phyloP scores from a whole-genome alignment of 2,113 vertebrate genomes.

The Aspidoscelis tigris region DNA sequence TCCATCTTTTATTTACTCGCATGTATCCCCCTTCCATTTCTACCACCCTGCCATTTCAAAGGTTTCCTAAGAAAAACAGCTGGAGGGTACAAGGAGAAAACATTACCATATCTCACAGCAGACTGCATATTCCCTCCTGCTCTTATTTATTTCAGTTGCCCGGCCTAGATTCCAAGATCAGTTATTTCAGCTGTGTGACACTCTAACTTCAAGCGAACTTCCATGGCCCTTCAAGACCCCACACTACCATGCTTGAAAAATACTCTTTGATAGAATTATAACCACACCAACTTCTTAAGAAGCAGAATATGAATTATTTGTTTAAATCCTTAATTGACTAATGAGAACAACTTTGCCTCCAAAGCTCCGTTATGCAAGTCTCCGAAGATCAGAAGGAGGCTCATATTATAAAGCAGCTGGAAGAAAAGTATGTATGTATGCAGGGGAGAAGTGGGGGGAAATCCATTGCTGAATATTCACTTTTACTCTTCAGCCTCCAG shows the following conservation, averaged over 20 bases:
- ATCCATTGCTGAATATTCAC: constrained; percentile 57
- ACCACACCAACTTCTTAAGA: not conserved
- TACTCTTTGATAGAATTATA: not conserved
- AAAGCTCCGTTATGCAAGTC: constrained; percentile 52
- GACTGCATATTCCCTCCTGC: not conserved
- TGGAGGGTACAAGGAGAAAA: not conserved
- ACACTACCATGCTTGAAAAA: not conserved
- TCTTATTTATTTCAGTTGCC: not conserved
- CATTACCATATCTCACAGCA: not conserved
- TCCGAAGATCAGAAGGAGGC: constrained; percentile 64
- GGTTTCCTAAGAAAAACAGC: not conserved
- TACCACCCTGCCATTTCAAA: not conserved
- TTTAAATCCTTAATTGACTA: constrained; percentile 5
- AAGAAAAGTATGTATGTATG: constrained; percentile 23
- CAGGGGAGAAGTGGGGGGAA: constrained; percentile 3
- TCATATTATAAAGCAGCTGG: constrained; percentile 57
- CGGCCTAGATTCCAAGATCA: not conserved
- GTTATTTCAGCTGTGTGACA: not conserved
- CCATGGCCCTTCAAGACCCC: not conserved
- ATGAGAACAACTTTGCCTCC: constrained; percentile 52
- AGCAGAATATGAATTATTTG: constrained; percentile 3
- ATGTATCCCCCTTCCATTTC: not conserved
- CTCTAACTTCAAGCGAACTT: not conserved
- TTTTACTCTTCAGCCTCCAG: constrained; percentile 61
- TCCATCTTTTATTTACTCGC: not conserved